phyloP scores from a whole-genome alignment of 2,113 vertebrate genomes.

The Emydocephalus ijimae region DNA sequence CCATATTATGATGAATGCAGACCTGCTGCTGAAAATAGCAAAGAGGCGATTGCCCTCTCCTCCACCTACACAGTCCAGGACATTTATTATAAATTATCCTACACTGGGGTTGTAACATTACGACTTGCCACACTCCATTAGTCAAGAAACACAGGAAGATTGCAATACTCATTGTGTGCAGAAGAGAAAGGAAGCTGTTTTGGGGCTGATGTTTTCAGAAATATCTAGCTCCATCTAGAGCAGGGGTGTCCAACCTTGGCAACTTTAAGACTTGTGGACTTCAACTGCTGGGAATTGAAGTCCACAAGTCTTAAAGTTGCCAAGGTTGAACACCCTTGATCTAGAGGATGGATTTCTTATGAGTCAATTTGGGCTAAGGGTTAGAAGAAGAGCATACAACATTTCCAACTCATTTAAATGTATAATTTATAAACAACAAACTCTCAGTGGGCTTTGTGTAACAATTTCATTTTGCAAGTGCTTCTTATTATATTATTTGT shows the following conservation, averaged over 20 bases:
- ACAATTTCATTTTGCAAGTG: background rate
- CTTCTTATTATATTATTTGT: background rate
- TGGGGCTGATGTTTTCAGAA: background rate
- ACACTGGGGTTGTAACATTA: background rate
- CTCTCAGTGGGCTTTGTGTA: background rate
- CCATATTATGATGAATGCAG: background rate
- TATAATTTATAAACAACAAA: background rate
- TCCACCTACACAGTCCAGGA: background rate
- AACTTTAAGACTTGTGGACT: too few relatives aligned
- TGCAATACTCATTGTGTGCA: background rate
- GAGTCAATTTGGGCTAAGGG: background rate
- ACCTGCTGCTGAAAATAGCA: background rate
- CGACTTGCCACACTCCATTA: background rate
- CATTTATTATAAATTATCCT: background rate
- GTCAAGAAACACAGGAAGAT: background rate
- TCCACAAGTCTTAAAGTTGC: too few relatives aligned
- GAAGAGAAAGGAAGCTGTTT: too few relatives aligned
- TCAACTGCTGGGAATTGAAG: too few relatives aligned
- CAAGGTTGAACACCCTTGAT: too few relatives aligned
- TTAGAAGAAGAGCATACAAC: background rate
- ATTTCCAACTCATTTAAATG: background rate
- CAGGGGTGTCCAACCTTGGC: too few relatives aligned
- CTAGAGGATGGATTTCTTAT: background rate
- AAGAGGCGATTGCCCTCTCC: background rate
- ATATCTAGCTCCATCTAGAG: background rate